phyloP scores from a whole-genome alignment of 92 coral and sea anemone genomes.

The Bergia puertoricense region DNA sequence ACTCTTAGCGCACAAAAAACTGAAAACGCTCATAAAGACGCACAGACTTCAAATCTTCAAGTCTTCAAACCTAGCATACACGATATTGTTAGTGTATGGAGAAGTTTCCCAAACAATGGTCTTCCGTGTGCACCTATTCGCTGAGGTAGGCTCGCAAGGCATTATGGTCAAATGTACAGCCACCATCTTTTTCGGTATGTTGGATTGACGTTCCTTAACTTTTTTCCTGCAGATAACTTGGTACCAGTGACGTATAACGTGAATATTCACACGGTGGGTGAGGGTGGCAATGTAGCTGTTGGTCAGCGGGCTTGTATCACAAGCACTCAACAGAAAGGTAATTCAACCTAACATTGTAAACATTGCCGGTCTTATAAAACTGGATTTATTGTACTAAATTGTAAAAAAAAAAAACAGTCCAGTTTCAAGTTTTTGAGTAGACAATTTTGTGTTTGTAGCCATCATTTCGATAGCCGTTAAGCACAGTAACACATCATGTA shows the following conservation, averaged over 20 bases:
- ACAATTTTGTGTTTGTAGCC: too few relatives aligned
- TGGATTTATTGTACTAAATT: neutral
- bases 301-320: neutral
- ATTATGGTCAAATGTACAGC: too few relatives aligned
- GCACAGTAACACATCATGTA: neutral
- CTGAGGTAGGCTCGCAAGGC: too few relatives aligned
- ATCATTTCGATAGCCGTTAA: neutral
- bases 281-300: slow-evolving; percentile 9
- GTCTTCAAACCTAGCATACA: too few relatives aligned
- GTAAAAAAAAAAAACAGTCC: neutral
- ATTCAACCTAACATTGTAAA: neutral
- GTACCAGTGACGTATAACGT: neutral
- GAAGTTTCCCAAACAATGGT: too few relatives aligned
- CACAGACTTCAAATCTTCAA: too few relatives aligned
- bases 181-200: neutral
- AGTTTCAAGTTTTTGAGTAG: neutral
- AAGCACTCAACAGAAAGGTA: slow-evolving; percentile 1
- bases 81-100: too few relatives aligned
- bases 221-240: neutral
- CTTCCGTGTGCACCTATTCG: too few relatives aligned
- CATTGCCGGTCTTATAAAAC: neutral
- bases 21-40: too few relatives aligned
- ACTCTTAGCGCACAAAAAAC: too few relatives aligned
- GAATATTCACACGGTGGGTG: neutral
- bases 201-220: neutral